A percentile compares a stretch with the other conserved stretches of the same genome.
Conservation (phyloP, 2,888 invertebrate genomes). For the Leptogaster cylindrica region DNA sequence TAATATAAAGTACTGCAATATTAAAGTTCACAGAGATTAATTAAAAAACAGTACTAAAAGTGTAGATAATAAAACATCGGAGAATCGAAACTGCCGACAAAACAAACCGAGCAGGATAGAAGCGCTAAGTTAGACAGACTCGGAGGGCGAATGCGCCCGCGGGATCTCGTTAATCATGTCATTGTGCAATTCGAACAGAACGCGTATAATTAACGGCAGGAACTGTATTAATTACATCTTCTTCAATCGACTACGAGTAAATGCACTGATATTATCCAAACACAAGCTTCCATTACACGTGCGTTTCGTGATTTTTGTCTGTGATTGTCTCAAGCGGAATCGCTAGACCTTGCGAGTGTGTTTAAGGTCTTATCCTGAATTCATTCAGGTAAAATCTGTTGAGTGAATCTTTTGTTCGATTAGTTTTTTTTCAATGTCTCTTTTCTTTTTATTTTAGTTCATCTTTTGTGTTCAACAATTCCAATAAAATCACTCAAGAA, state of each 20-base stretch:
- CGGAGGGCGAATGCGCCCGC: background rate
- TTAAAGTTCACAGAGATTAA: no score
- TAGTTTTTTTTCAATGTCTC: background rate
- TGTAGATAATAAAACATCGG: background rate
- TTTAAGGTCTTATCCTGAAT: background rate
- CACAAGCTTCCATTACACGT: background rate
- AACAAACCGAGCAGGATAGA: conserved; percentile 8
- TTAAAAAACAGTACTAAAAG: background rate
- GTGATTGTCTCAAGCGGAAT: background rate
- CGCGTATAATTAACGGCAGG: conserved; percentile 27
- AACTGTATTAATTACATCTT: conserved; percentile 20
- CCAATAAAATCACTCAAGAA: background rate
- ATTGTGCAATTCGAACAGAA: conserved; percentile 1
- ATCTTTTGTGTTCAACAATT: background rate
- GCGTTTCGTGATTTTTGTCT: background rate
- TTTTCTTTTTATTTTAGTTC: background rate
- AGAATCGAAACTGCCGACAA: background rate
- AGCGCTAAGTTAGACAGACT: conserved; percentile 17
- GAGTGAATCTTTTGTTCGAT: conserved; percentile 17
- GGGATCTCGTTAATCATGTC: conserved; percentile 28
- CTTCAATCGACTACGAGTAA: background rate
- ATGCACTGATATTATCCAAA: background rate
- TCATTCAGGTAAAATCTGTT: conserved; percentile 7
- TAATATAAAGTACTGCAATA: no score
- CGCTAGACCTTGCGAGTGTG: background rate